A percentile compares a stretch with the other conserved stretches of the same genome.
These are phyloP conservation scores for Clepsis dumicolana DNA, from an alignment of 2,888 invertebrate genomes.

Conservation along the genomic window DNA sequence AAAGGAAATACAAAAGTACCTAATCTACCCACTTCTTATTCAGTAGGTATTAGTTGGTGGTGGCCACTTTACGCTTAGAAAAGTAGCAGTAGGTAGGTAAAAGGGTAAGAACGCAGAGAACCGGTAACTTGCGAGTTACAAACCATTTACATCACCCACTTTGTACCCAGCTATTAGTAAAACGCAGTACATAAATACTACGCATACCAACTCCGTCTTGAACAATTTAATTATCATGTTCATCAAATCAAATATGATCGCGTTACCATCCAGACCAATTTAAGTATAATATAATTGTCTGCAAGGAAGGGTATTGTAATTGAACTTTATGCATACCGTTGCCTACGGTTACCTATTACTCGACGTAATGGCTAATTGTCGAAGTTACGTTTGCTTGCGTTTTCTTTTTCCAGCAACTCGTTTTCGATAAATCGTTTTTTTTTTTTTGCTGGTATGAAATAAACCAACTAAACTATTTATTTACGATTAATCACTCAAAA, in stretches of 20 bases:
- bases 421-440: too few species aligned
- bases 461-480: background rate
- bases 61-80: background rate
- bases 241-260: background rate
- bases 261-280: background rate
- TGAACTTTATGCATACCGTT: background rate
- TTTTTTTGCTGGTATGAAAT: background rate
- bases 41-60: background rate
- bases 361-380: background rate
- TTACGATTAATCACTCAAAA: background rate
- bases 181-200: conserved; percentile 2
- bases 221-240: background rate
- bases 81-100: background rate
- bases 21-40: conserved; percentile 5
- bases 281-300: background rate
- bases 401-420: background rate
- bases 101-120: conserved; percentile 14
- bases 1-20: background rate
- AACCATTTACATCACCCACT: conserved; percentile 31
- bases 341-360: background rate
- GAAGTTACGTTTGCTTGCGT: background rate
- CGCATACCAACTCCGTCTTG: conserved; percentile 5
- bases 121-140: conserved; percentile 35
- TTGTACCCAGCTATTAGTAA: background rate
- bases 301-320: background rate